Evolutionary conservation across 2,797 vertebrate species (phyloP), one percentile per base, ranked within the genome.

Genomic region (Vipera ursinii): DNA sequence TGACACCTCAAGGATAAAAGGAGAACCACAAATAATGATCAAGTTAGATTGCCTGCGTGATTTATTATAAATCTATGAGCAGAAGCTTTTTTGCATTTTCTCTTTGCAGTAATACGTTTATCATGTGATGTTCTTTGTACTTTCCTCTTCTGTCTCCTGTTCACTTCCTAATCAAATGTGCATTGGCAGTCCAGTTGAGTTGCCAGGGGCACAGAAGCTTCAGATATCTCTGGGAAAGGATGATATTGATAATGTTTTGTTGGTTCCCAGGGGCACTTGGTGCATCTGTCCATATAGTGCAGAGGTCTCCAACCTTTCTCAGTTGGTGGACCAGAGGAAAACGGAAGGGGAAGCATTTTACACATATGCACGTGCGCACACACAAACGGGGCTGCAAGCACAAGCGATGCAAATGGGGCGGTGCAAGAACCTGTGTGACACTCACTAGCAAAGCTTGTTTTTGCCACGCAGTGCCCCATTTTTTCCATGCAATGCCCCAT

Each of bases 391-490:
- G 51, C 51, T 53, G 51, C 9, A 9, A 53, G 2, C 51, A 53
- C 8, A 9, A 0, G 8, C 0, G 1, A 53, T 53, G 51, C 51
- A 53, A 53, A 10, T 53, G 51, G 51, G 51, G 51, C 1, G 51
- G 51, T 53, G 9, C 51, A 53, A 53, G 51, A 53, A 10, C 51
- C 51, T 53, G 51, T 9, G 51, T 53, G 51, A 53, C 51, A 53
- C 51, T 53, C 51, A 53, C 51, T 53, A 53, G 51, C 51, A 53
- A 8, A 9, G 8, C 9, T 9, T 2, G 1, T 53, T 53, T 53
- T 53, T 0, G 1, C 51, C 51, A 53, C 0, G 9, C 2, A 9
- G 9, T 2, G 5, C 5, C 48, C 48, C 48, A 6, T 48, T 48
- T 48, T 48, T 6, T 5, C 5, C 48, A 48, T 48, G 5, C 48